Base-by-base conservation (phyloP, 2,113 vertebrate species). In the Trachemys scripta region DNA sequence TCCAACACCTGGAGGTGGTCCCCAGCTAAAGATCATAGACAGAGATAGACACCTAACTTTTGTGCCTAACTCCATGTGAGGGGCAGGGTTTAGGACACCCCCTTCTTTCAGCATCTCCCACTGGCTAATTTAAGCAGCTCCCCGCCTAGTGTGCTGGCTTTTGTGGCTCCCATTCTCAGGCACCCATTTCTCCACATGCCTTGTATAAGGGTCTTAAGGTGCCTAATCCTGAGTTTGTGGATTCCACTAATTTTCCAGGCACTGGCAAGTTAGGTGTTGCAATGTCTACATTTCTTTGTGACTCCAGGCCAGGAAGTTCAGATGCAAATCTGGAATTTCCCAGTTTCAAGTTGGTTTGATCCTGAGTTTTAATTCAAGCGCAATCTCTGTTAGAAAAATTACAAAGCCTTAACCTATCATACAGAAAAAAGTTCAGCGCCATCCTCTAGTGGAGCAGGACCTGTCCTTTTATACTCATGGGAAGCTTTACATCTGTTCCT, bases 401-500 rank as follows among this genome's bases (percentile, higher is more conserved):
- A 86, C 56, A 81, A 89, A 47, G 9, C 13, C 80, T 50, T 88
- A 47, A 31, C 51, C 83, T 94, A 79, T 24, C 13, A 20, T 47
- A 84, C 31, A 82, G 54, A 84, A 94, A 4, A 85, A 96, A 84
- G 87, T 87, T 96, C 56, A 89, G 62, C 54, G 84, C 50, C 53
- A 82, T 50, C 90, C n/a, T 84, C 51, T 42, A 90, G 54, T 69
- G 84, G 65, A 84, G 82, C 87, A 92, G 89, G 80, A 89, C 86
- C 87, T 95, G 91, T 82, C 96, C 95, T 95, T 80, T 38, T 62
- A 95, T 89, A 92, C 54, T 59, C 84, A 0, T 83, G 96, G 97
- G 92, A 59, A 94, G 90, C 92, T 96, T 92, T 90, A 94, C 96
- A 97, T 95, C 97, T 98, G 96, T 94, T 84, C 62, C 88, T 89